These are phyloP conservation scores for Psammodynastes pulverulentus DNA, from an alignment of 2,113 vertebrate genomes.

Conservation along the genomic window DNA sequence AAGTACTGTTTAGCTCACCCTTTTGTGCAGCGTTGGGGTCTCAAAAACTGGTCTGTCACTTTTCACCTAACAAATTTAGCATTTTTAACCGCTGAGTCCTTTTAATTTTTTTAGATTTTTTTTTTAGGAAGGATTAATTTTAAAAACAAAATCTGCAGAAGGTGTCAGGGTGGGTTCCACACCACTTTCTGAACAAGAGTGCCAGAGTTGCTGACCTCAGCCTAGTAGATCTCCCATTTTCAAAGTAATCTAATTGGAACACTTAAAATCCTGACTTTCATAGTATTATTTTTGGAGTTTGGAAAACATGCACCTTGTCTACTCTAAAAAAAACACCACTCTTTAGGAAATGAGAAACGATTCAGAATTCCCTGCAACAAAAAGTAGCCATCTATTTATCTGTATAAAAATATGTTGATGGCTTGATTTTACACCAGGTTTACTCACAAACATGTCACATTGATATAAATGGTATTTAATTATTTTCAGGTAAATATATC, in stretches of 20 bases:
- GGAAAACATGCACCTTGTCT: not conserved
- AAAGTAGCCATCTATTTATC: not conserved
- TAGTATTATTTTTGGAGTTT: not conserved
- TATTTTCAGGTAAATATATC: not conserved
- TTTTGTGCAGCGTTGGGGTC: too few relatives aligned
- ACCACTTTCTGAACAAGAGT: slow-evolving; percentile 22
- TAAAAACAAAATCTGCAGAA: not conserved
- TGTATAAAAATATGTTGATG: not conserved
- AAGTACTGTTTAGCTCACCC: not conserved
- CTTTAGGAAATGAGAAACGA: not conserved
- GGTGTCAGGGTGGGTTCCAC: not conserved
- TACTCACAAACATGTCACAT: not conserved
- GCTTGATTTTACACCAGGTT: not conserved
- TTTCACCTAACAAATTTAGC: not conserved
- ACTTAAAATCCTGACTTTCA: not conserved
- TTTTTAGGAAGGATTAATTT: not conserved
- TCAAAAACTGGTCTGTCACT: not conserved
- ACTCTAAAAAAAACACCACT: not conserved
- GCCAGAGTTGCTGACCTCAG: not conserved
- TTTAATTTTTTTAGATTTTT: not conserved
- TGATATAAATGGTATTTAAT: not conserved
- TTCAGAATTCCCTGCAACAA: not conserved
- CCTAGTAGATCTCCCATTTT: not conserved
- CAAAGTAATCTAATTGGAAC: not conserved
- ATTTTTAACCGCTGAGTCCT: not conserved